Conservation (phyloP, 2,888 invertebrate genomes). For the Drosophila neotestacea region DNA sequence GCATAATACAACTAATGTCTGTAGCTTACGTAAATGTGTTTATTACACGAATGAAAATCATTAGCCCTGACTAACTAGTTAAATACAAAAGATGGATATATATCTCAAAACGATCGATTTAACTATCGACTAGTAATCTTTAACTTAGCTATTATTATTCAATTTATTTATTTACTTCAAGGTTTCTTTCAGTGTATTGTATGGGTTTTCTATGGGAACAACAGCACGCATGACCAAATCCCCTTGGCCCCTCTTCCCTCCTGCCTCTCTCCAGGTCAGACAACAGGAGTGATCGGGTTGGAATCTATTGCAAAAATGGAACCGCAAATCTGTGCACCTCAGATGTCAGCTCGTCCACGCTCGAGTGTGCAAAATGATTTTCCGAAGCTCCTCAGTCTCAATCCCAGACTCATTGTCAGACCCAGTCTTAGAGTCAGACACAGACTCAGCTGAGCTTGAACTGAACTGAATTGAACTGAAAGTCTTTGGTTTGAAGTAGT, state of each 20-base stretch:
- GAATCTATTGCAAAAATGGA: slow-evolving; percentile 65
- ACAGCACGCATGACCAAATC: slow-evolving; percentile 37
- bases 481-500: slow-evolving; percentile 34
- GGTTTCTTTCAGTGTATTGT: slow-evolving; percentile 12
- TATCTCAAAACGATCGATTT: too few species aligned
- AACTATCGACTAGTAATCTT: too few species aligned
- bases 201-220: slow-evolving; percentile 43
- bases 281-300: slow-evolving; percentile 31
- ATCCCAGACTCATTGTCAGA: not conserved
- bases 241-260: not conserved
- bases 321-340: slow-evolving; percentile 54
- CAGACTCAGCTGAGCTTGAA: slow-evolving; percentile 14
- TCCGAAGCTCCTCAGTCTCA: slow-evolving; percentile 39
- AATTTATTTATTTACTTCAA: too few species aligned
- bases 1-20: too few species aligned
- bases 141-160: too few species aligned
- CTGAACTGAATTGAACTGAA: slow-evolving; percentile 13
- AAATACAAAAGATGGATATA: too few species aligned
- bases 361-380: slow-evolving; percentile 74
- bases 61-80: too few species aligned
- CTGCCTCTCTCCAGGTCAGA: not conserved
- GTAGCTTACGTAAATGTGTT: too few species aligned
- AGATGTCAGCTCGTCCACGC: slow-evolving; percentile 57
- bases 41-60: too few species aligned
- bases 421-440: not conserved